Base-by-base conservation (phyloP, 1,140 invertebrate species). In the Doryteuthis pealeii region DNA sequence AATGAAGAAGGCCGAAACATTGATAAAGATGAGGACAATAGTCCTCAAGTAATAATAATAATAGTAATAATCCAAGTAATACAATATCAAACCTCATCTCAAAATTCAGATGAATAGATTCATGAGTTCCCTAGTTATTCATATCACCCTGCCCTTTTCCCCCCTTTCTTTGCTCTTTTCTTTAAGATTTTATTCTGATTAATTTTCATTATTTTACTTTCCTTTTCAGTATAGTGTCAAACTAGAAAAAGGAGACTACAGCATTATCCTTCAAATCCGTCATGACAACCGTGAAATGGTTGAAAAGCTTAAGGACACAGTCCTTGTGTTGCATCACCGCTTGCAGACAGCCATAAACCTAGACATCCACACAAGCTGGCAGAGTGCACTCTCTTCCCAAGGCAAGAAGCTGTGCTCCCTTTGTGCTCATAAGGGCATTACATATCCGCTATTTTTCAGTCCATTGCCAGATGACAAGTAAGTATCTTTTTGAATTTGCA, bases 191-290 rank as follows among this genome's bases (percentile, higher is more conserved):
- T n/a, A n/a, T n/a, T n/a, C n/a, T n/a, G n/a, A n/a, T n/a, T n/a
- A n/a, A n/a, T n/a, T n/a, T n/a, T n/a, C n/a, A n/a, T n/a, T n/a
- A n/a, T 40, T 40, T 40, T 40, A 40, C 10, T 40, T 40, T 40
- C 35, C 3, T 40, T 89, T 91, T 75, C 84, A 96, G 94, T 95
- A 96, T 86, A 89, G 91, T 62, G 85, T 91, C 45, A 98, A 98
- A 89, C 85, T 98, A 74, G 96, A 98, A 76, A 98, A 98, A 88
- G 96, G 96, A n/a, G 96, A 98, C 79, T 98, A 97, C 85, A 92
- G 91, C 8, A 89, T 98, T 18, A 91, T 92, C 67, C 88, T 97
- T 80, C 94, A 96, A 85, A 89, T 99, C 14, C 91, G 96, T 0
- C 96, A 98, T 88, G 96, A 98, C 82, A 94, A 93, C 80, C 92